Percentiles rank a stretch among this genome's conserved stretches.
phyloP scores from a whole-genome alignment of 2,888 invertebrate genomes.

The Mesopsocus fuscifrons region DNA sequence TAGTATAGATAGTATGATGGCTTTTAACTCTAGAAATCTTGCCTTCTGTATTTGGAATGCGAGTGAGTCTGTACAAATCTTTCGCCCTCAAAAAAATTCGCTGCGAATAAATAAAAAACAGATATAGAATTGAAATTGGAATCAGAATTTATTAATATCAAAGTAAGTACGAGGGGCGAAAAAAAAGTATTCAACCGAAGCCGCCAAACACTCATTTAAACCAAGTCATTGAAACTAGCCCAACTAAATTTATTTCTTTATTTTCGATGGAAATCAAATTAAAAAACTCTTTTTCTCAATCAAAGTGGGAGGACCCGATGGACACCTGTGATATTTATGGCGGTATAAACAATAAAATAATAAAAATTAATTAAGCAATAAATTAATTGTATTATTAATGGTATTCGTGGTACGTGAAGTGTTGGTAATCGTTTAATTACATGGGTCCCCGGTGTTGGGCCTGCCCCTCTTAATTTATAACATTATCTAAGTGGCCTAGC shows the following conservation, averaged over 20 bases:
- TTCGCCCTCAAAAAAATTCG: too few species aligned
- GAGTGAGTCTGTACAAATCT: too few species aligned
- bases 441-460: neutral
- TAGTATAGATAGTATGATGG: too few species aligned
- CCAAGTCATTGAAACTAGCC: neutral
- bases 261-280: constrained; percentile 10
- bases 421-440: constrained; percentile 4
- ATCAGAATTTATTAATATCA: too few species aligned
- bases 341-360: constrained; percentile 9
- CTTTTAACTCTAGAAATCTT: too few species aligned
- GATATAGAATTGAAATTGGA: too few species aligned
- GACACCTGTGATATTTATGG: constrained; percentile 1
- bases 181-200: too few species aligned
- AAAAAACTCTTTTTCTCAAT: constrained; percentile 9
- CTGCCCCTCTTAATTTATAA: neutral
- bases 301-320: constrained; percentile 6
- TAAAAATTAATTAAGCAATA: constrained; percentile 10
- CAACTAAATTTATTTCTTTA: constrained; percentile 8
- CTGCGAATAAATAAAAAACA: too few species aligned
- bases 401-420: constrained; percentile 6
- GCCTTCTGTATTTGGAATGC: too few species aligned
- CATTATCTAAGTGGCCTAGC: neutral
- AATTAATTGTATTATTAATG: constrained; percentile 10
- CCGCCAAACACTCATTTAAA: too few species aligned
- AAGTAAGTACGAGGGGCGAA: too few species aligned